These are phyloP conservation scores for Marasmarcha lunaedactyla DNA, from an alignment of 2,888 invertebrate species.

Conservation along the genomic window DNA sequence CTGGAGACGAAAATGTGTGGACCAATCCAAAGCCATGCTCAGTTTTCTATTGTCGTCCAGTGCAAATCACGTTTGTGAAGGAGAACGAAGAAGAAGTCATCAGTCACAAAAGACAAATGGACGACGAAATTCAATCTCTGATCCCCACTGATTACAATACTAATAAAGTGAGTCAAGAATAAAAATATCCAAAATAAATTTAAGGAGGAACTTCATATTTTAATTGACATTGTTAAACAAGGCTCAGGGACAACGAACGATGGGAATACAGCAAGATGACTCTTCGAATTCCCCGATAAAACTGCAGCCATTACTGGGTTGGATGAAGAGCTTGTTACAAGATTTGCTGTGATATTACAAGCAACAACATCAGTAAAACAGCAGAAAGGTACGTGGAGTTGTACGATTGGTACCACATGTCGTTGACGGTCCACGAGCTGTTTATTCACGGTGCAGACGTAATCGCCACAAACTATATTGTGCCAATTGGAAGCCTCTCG, in stretches of 20 bases:
- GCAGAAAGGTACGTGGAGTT: slow-evolving; percentile 11
- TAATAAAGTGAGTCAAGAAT: slow-evolving; percentile 8
- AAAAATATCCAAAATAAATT: slow-evolving; percentile 8
- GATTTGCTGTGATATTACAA: slow-evolving; percentile 9
- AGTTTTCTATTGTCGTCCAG: slow-evolving; percentile 9
- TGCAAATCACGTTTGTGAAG: slow-evolving; percentile 11
- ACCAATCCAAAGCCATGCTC: slow-evolving; percentile 11
- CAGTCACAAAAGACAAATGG: slow-evolving; percentile 7
- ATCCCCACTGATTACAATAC: slow-evolving; percentile 6
- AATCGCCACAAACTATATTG: slow-evolving; percentile 6
- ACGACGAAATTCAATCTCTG: slow-evolving; percentile 8
- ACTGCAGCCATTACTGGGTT: slow-evolving; percentile 12
- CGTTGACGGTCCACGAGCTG: slow-evolving; percentile 13
- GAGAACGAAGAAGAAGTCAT: slow-evolving; percentile 10
- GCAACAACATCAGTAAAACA: slow-evolving; percentile 11
- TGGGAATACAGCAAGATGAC: slow-evolving; percentile 10
- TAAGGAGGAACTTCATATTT: slow-evolving; percentile 4
- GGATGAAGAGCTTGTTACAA: slow-evolving; percentile 8
- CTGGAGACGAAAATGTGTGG: slow-evolving; percentile 7
- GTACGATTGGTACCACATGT: slow-evolving; percentile 14
- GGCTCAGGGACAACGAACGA: slow-evolving; percentile 10
- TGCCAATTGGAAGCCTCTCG: slow-evolving; percentile 11
- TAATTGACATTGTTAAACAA: slow-evolving; percentile 9
- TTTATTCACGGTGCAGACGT: slow-evolving; percentile 12
- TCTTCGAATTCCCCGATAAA: slow-evolving; percentile 8